Evolutionary conservation across 1,140 invertebrate genomes (phyloP), one percentile per base, ranked within the genome.

Genomic region (Cyclina sinensis): DNA sequence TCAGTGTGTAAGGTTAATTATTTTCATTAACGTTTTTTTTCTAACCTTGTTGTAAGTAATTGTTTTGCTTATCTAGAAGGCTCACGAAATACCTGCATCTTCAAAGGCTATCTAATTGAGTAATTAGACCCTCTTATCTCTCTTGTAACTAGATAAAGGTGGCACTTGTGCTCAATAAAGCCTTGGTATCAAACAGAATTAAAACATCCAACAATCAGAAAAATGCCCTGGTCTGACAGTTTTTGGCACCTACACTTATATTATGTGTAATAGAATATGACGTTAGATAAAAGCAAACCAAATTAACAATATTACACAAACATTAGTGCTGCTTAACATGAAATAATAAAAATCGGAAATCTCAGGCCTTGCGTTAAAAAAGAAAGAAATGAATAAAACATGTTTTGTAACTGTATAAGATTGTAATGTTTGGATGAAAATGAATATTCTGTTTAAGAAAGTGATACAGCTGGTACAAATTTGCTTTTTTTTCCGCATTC

Each of bases 151-250:
- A 48, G 37, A 32, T n/a, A 48, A 73, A 46, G 65, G 46, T 46
- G 62, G 82, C 39, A 57, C 32, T 74, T n/a, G 39, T 70, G 37
- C n/a, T n/a, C 32, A 54, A 65, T 51, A 84, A 65, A 81, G 74
- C 21, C 35, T 5, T 24, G 16, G 57, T 84, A 84, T 84, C 82
- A 84, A 84, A 84, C 82, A 73, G 46, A 84, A 74, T 73, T 54
- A 74, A 73, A 51, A 48, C 43, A 48, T 73, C 32, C 11, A 37
- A 54, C 62, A 46, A 84, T 84, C 82, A 51, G 39, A 68, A 46
- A 37, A 54, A 73, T 68, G 62, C 24, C 43, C 7, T 35, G 30
- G 80, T 84, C 65, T 84, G 82, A 84, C 82, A 84, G 62, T 21
- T 84, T 70, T 70, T 84, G 62, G 82, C 82, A 73, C 82, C 35